Base-by-base conservation (phyloP, 1,140 invertebrate species). In the Apocrypta bakeri region DNA sequence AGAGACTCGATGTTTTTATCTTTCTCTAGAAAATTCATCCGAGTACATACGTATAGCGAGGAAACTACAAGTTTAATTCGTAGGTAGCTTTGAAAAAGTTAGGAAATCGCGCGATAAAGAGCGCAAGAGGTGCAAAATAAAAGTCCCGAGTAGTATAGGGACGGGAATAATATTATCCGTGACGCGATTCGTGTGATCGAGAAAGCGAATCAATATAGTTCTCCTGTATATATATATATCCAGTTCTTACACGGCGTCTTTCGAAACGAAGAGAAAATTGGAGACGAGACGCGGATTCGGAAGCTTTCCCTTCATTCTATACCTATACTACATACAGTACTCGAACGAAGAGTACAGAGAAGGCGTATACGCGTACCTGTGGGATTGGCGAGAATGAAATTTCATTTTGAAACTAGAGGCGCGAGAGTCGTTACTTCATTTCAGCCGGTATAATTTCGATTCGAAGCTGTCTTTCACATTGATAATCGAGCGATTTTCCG, bases 231-330 rank as follows among this genome's bases (percentile, higher is more conserved):
- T n/a, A 86, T 86, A 79, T 72, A 72, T 72, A 21, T 79, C 40
- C 33, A 7, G 29, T 25, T 78, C 68, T 71, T 71, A 31, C 9
- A 71, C 27, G 27, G 1, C 40, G 27, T 84, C 82, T 79, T 82
- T 80, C 83, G 83, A 83, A 88, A 89, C 85, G 87, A 87, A 88
- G 87, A 87, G 87, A 88, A 89, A 89, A 89, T 89, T 88, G 88
- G 86, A 87, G 87, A 21, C 12, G 85, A 85, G 87, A 85, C 86
- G 81, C 64, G 84, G 81, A 85, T 85, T 83, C 86, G 76, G 85
- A 82, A 84, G 42, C n/a, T 14, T 17, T 11, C 12, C 42, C 12
- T 4, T 17, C 42, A 17, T 1, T 17, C 42, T 48, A 17, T 48
- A 17, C 42, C 14, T 17, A 1, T 2, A 84, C 66, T 76, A 2